Percentiles rank a stretch among this genome's conserved stretches.
Conservation (phyloP, 64 coral and sea anemone species). For the Platygyra sinensis region DNA sequence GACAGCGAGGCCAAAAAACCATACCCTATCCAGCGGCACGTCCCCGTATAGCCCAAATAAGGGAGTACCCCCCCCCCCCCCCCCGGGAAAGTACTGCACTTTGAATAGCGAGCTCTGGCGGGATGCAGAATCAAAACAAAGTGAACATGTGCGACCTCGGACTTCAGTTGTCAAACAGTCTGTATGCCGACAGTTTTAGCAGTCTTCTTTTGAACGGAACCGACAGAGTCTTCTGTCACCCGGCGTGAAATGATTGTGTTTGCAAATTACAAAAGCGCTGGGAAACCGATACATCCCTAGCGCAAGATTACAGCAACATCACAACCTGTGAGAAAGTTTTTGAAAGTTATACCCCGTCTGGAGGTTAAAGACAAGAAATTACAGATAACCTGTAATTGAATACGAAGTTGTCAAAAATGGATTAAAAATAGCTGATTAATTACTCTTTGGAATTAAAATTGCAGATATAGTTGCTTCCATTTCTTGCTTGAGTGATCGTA, state of each 20-base stretch:
- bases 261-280: not conserved
- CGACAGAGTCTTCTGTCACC: not conserved
- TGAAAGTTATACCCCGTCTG: not conserved
- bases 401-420: not conserved
- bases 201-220: not conserved
- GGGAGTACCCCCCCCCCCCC: no score
- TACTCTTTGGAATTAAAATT: constrained; percentile 11
- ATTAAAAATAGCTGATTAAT: not conserved
- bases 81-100: no score
- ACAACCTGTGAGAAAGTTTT: not conserved
- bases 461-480: not conserved
- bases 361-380: not conserved
- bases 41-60: no score
- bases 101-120: no score
- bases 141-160: not conserved
- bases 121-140: no score
- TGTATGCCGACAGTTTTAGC: not conserved
- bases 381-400: not conserved
- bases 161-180: not conserved
- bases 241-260: not conserved
- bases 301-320: not conserved
- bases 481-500: not conserved
- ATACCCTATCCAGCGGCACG: no score
- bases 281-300: not conserved
- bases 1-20: no score